phyloP scores from a whole-genome alignment of 30 jellyfish, hydroid and myxozoan genomes.

The Aurelia coerulea region DNA sequence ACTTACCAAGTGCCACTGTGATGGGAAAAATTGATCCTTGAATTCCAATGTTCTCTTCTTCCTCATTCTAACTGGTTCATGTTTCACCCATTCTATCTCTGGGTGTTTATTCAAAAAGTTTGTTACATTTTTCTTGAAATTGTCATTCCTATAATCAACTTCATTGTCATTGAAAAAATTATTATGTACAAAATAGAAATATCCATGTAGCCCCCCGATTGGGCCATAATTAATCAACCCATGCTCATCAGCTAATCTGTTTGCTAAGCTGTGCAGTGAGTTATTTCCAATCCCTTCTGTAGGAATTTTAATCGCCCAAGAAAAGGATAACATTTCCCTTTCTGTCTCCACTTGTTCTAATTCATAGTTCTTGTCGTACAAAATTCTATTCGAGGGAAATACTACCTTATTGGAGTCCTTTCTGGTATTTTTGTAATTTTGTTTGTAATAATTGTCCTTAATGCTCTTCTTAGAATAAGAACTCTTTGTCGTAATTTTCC shows the following conservation, averaged over 20 bases:
- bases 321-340: constrained; percentile 38
- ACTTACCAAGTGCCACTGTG: constrained; percentile 99
- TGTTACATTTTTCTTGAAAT: constrained; percentile 44
- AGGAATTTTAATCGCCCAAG: constrained; percentile 91
- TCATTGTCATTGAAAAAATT: constrained; percentile 65
- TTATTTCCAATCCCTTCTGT: neutral
- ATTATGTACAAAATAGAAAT: constrained; percentile 84
- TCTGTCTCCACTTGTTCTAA: neutral
- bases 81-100: constrained; percentile 89
- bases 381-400: neutral
- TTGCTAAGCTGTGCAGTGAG: constrained; percentile 35
- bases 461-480: neutral
- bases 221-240: constrained; percentile 87
- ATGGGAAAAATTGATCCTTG: constrained; percentile 98
- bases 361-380: neutral
- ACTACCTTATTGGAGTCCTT: neutral
- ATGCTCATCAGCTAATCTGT: constrained; percentile 71
- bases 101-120: constrained; percentile 63
- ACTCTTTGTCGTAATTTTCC: neutral
- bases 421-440: neutral
- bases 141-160: neutral
- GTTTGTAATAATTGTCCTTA: neutral
- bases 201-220: constrained; percentile 96
- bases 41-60: constrained; percentile 87
- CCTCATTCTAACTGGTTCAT: constrained; percentile 78